phyloP scores from a whole-genome alignment of 2,113 vertebrate genomes.

The Coreoperca whiteheadi region DNA sequence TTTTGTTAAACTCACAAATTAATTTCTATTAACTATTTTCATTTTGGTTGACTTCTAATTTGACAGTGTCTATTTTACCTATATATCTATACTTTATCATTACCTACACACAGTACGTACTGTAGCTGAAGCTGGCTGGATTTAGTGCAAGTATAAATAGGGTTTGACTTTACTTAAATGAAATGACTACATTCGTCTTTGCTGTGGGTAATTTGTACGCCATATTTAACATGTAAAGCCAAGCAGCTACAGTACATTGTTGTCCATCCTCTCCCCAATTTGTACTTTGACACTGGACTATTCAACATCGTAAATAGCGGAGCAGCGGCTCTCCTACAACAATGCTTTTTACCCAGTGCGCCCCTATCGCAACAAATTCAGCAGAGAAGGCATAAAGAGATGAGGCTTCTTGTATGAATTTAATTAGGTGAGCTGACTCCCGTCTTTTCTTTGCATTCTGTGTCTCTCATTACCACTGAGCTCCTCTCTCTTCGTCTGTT shows the following conservation, averaged over 20 bases:
- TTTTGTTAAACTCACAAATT: too few species aligned
- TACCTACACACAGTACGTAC: background rate
- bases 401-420: slow-evolving; percentile 24
- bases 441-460: slow-evolving; percentile 43
- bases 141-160: background rate
- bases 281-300: slow-evolving; percentile 37
- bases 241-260: slow-evolving; percentile 5
- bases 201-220: background rate
- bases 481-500: slow-evolving; percentile 30
- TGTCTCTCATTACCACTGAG: slow-evolving; percentile 35
- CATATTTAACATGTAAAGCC: slow-evolving; percentile 26
- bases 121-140: background rate
- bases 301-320: slow-evolving; percentile 26
- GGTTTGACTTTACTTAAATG: background rate
- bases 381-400: slow-evolving; percentile 32
- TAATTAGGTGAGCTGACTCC: slow-evolving; percentile 44
- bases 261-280: slow-evolving; percentile 1
- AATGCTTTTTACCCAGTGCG: slow-evolving; percentile 3
- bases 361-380: slow-evolving; percentile 38
- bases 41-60: too few species aligned
- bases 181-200: background rate
- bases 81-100: background rate
- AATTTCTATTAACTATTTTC: too few species aligned
- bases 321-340: slow-evolving; percentile 17
- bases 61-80: too few species aligned